Base-by-base conservation (phyloP, 1,140 invertebrate genomes). In the Leptopilina boulardi region DNA sequence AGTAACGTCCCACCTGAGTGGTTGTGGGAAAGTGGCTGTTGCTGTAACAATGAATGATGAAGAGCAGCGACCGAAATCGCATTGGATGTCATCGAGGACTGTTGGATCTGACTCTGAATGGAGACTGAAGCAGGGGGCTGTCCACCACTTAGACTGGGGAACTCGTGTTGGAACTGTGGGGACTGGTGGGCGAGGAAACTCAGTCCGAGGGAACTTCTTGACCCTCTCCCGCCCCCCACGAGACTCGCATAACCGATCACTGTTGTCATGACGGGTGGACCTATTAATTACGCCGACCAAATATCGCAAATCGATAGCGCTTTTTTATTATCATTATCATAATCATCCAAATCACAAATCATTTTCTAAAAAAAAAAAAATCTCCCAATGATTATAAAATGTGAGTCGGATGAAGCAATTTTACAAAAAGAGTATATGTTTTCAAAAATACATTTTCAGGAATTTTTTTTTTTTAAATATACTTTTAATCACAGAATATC, bases 81-180 rank as follows among this genome's bases (percentile, higher is more conserved):
- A 83, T 66, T 66, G 59, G 59, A 30, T 30, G 83, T 81, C 83
- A 81, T 82, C 80, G 85, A 83, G 84, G 85, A 83, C 79, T 86
- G 84, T 81, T 87, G 87, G 76, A 79, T 84, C 80, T 86, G 86
- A 79, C 76, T 86, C 82, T 84, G 83, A 86, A 75, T 86, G 80
- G 85, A 85, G 83, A 82, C 79, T 73, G 86, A 80, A 79, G 82
- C 83, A 82, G 84, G 84, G 74, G 85, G 85, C 84, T 90, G 86
- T 85, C 92, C 93, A 89, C 92, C 93, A 89, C 92, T 92, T 87
- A 96, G 92, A 84, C 94, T 95, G 82, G 95, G 95, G 90, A 96
- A 96, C 91, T 96, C 95, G 93, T 95, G 95, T 90, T 96, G 95
- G 91, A 96, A 96, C 89, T 95, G 95, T 78, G 95, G 93, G 77